These are phyloP conservation scores for Lithophane socia DNA, from an alignment of 2,888 invertebrate species.

Conservation along the genomic window DNA sequence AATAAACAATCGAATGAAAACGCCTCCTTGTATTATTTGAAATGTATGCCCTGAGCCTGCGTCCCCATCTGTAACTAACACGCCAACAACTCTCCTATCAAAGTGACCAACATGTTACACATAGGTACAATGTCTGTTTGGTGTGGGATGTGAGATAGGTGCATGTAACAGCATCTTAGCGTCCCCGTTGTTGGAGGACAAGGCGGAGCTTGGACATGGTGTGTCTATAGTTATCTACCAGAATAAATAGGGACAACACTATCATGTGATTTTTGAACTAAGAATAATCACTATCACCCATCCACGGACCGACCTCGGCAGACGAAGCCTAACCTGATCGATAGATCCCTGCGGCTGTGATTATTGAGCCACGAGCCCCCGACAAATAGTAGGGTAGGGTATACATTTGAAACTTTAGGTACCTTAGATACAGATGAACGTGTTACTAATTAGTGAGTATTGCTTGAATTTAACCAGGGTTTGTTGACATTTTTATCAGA, in stretches of 20 bases:
- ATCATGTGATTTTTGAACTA: background rate
- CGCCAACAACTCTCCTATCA: background rate
- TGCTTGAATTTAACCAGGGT: too few relatives aligned
- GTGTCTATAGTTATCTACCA: background rate
- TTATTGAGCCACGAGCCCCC: background rate
- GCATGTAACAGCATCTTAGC: background rate
- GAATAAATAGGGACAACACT: background rate
- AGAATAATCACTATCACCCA: background rate
- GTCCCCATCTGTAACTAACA: background rate
- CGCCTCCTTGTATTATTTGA: conserved; percentile 34
- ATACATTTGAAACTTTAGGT: background rate
- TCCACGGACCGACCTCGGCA: background rate
- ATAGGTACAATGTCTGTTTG: background rate
- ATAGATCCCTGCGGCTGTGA: background rate
- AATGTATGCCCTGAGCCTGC: background rate
- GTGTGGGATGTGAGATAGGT: background rate
- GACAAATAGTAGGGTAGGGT: background rate
- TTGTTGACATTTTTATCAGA: too few relatives aligned
- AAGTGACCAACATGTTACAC: background rate
- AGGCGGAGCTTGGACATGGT: background rate
- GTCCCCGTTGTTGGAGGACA: background rate
- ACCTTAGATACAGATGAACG: too few relatives aligned
- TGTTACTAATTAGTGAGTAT: too few relatives aligned
- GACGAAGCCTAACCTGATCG: too few relatives aligned
- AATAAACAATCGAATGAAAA: conserved; percentile 66